Conservation (phyloP, 2,113 vertebrate species). For the Mus pahari region DNA sequence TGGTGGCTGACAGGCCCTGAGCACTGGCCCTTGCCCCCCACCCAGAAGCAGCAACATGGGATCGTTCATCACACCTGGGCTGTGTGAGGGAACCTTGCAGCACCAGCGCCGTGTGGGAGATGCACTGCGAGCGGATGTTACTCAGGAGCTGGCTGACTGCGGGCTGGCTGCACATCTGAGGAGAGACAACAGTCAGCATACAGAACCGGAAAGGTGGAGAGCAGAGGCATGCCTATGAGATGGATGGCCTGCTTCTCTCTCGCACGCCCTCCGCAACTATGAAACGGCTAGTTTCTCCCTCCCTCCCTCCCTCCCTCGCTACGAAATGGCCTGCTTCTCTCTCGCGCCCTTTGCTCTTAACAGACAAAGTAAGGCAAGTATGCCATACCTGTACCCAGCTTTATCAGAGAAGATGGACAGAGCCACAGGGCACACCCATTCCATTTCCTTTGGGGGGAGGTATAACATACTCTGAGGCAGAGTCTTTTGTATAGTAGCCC, state of each 20-base stretch:
- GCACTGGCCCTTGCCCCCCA: background rate
- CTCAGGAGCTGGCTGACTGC: slow-evolving; percentile 98
- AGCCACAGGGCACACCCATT: background rate
- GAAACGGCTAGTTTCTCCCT: no score
- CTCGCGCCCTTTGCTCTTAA: background rate
- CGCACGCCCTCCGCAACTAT: no score
- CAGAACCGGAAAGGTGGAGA: background rate
- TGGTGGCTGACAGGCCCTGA: rapidly evolving
- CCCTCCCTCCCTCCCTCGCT: no score
- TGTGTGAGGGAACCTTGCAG: slow-evolving; percentile 96
- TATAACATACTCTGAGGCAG: background rate
- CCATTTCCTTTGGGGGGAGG: background rate
- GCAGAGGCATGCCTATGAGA: background rate
- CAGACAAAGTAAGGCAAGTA: background rate
- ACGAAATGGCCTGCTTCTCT: rapidly evolving
- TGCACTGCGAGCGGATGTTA: slow-evolving; percentile 99
- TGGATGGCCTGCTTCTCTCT: rapidly evolving
- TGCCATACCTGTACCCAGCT: background rate
- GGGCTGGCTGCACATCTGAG: slow-evolving; percentile 98
- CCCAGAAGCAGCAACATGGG: rapidly evolving
- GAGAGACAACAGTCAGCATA: background rate
- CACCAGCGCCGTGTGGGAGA: slow-evolving; percentile 96
- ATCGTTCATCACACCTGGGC: slow-evolving; percentile 88
- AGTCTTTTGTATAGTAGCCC: background rate
- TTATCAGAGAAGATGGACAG: background rate